Evolutionary conservation across 2,888 invertebrate genomes (phyloP).

Genomic region (Steromphala cineraria): DNA sequence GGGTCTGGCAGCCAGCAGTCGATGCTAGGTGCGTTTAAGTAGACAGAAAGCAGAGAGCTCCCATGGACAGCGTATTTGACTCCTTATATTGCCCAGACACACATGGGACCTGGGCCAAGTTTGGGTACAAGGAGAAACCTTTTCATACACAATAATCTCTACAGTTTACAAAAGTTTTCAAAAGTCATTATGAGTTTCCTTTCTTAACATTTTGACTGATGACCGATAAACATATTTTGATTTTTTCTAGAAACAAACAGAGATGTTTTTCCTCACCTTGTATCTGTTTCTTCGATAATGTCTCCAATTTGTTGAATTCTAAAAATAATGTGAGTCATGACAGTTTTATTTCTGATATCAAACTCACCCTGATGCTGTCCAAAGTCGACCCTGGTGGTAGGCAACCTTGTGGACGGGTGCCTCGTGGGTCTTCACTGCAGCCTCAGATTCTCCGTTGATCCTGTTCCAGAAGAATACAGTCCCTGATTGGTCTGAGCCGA

Average conservation of each 20-base stretch:
- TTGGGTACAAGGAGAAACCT: not conserved
- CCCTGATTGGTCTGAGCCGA: constrained; percentile 58
- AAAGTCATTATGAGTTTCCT: no score
- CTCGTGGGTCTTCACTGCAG: constrained; percentile 66
- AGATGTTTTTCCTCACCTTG: no score
- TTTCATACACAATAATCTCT: no score
- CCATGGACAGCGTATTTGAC: not conserved
- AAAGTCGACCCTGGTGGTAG: constrained; percentile 63
- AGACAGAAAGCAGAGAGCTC: not conserved
- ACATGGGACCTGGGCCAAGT: not conserved
- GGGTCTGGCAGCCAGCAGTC: not conserved
- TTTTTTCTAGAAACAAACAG: no score
- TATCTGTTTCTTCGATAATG: no score
- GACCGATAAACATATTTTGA: no score
- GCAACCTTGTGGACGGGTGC: constrained; percentile 53
- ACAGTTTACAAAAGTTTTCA: no score
- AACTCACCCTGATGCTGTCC: constrained; percentile 65
- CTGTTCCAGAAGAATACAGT: constrained; percentile 68
- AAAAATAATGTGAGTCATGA: no score
- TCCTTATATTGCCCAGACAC: not conserved
- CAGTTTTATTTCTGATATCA: no score
- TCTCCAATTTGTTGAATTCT: no score
- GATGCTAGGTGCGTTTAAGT: not conserved
- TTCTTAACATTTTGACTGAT: no score
- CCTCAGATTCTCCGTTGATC: constrained; percentile 62